Percentiles rank a stretch among this genome's conserved stretches.
phyloP scores from a whole-genome alignment of 2,888 invertebrate genomes.

The Hemithea aestivaria region DNA sequence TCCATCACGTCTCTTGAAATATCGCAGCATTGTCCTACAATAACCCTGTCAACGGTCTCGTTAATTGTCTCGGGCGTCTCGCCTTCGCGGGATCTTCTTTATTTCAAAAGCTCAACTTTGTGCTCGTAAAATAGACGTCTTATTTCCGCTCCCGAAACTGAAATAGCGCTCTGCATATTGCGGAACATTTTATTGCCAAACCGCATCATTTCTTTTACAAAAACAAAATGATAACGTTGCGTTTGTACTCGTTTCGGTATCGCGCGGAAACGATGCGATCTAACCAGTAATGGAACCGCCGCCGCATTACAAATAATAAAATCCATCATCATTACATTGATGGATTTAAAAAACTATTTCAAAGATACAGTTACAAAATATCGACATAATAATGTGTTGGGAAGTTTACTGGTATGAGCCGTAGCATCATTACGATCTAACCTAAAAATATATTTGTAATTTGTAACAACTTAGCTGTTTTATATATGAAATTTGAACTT shows the following conservation, averaged over 20 bases:
- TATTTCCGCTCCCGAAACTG: conserved; percentile 44
- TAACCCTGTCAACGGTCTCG: conserved; percentile 68
- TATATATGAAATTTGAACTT: no score
- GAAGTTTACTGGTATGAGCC: conserved; percentile 34
- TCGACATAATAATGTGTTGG: conserved; percentile 37
- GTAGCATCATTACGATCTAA: conserved; percentile 27
- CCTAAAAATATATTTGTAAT: no score
- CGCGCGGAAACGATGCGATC: conserved; percentile 58
- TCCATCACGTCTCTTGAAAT: conserved; percentile 60
- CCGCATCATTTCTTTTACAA: conserved; percentile 56
- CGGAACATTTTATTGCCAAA: conserved; percentile 49
- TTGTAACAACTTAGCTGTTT: no score
- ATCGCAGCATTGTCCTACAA: conserved; percentile 71
- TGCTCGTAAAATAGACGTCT: conserved; percentile 53
- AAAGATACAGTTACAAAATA: conserved; percentile 59
- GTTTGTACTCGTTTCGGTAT: conserved; percentile 56
- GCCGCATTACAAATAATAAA: conserved; percentile 65
- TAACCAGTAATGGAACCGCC: conserved; percentile 54
- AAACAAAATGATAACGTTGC: conserved; percentile 52
- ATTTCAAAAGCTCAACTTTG: conserved; percentile 47
- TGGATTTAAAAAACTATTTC: conserved; percentile 67
- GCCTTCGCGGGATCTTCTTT: conserved; percentile 47
- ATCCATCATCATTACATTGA: conserved; percentile 59
- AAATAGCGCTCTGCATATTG: conserved; percentile 43
- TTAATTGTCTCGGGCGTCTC: conserved; percentile 64